Base-by-base conservation (phyloP, 2,113 vertebrate genomes). In the Eublepharis macularius region DNA sequence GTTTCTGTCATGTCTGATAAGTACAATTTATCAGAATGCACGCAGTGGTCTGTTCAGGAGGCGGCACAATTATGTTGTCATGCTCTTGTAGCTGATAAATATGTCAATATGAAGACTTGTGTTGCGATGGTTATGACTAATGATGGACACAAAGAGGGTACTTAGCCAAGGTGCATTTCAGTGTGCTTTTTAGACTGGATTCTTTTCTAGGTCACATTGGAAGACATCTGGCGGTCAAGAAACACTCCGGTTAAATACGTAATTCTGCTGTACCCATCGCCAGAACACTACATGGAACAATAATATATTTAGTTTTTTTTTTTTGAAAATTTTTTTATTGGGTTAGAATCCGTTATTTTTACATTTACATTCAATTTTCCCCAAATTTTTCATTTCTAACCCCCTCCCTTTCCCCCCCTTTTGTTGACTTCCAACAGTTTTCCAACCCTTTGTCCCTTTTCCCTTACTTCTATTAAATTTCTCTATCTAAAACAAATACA, bases 1-100 rank as follows among this genome's bases (percentile, higher is more conserved):
- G 57, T 63, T 76, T 75, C 82, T 83, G 82, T 83, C 82, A 83
- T 76, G 19, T 76, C 82, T 76, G 73, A 83, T 83, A 43, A 76
- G 66, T 76, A 47, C 41, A 76, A 76, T 76, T 76, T 76, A 83
- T 83, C 73, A 39, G 57, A 47, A 43, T 16, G 41, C 32, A 66
- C 17, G 41, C 17, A 65, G 21, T 76, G 57, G 54, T 54, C 68
- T 83, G 70, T 47, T 75, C 45, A 65, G 57, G 70, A 83, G 82
- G 76, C 39, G 73, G 32, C 19, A 24, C 41, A 76, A 83, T 83
- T 83, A 76, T 76, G 76, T 65, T 66, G 72, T 83, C 73, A 76
- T 66, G 43, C 73, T 76, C 57, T 66, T 39, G 49, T 36, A 60
- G 43, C 45, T 75, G 73, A 83, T 66, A 76, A 66, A 83, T 49